phyloP scores from a whole-genome alignment of 2,888 invertebrate genomes.

The Orthosia cruda region DNA sequence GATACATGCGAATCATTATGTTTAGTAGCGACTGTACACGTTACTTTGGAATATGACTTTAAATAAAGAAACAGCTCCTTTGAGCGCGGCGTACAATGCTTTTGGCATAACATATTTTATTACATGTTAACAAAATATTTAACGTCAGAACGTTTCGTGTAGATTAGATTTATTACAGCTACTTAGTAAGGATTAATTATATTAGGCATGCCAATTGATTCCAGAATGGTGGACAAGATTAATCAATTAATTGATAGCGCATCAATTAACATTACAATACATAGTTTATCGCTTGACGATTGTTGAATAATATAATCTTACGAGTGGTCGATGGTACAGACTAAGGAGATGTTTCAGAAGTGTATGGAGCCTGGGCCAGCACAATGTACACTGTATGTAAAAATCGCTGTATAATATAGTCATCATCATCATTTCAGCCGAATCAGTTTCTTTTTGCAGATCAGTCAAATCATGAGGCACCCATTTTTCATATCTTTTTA shows the following conservation, averaged over 20 bases:
- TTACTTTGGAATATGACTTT: slow-evolving; percentile 75
- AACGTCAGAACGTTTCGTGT: slow-evolving; percentile 44
- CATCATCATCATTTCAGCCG: too few species aligned
- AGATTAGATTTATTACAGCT: slow-evolving; percentile 38
- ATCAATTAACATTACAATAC: slow-evolving; percentile 39
- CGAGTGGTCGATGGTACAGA: too few species aligned
- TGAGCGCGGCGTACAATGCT: slow-evolving; percentile 56
- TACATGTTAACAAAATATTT: slow-evolving; percentile 62
- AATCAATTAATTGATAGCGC: slow-evolving; percentile 45
- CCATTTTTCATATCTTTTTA: too few species aligned
- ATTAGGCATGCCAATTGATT: slow-evolving; percentile 55
- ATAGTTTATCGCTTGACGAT: slow-evolving; percentile 35
- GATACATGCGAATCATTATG: slow-evolving; percentile 87
- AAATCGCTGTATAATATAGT: too few species aligned
- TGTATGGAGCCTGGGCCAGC: too few species aligned
- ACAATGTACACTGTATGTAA: too few species aligned
- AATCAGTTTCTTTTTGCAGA: too few species aligned
- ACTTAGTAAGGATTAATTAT: slow-evolving; percentile 38
- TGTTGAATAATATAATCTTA: slow-evolving; percentile 26
- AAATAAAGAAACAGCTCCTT: slow-evolving; percentile 70
- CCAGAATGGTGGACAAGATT: slow-evolving; percentile 34
- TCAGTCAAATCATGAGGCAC: too few species aligned
- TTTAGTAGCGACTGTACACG: slow-evolving; percentile 78
- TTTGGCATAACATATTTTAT: slow-evolving; percentile 63
- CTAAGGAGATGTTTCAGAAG: too few species aligned